These are phyloP conservation scores for Mycteria americana DNA, from an alignment of 2,797 vertebrate genomes.

Conservation along the genomic window DNA sequence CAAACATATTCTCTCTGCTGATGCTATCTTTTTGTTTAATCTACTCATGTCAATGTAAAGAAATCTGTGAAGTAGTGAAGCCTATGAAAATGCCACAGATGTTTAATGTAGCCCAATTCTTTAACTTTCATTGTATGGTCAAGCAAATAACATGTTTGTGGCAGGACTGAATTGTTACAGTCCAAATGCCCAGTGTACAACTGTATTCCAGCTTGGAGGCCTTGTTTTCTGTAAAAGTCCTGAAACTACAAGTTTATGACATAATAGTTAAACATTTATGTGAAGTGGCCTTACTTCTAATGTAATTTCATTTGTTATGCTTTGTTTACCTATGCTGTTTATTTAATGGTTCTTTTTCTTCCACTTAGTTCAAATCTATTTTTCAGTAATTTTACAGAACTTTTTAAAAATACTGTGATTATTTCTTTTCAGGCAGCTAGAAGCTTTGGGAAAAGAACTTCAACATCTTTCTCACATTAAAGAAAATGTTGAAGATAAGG, in stretches of 20 bases:
- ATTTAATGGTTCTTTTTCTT: neutral
- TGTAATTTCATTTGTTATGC: neutral
- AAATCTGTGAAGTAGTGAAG: neutral
- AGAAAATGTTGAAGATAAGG: constrained; percentile 97
- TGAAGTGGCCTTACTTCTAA: neutral
- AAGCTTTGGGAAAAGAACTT: constrained; percentile 94
- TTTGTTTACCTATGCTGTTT: neutral
- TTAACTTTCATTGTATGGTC: neutral
- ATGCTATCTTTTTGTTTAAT: neutral
- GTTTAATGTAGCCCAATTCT: neutral
- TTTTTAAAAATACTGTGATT: neutral
- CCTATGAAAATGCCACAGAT: neutral
- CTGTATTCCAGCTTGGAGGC: neutral
- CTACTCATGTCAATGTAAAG: neutral
- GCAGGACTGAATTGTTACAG: neutral
- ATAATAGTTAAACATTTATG: neutral
- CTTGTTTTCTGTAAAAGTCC: neutral
- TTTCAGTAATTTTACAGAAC: neutral
- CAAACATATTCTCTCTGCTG: neutral
- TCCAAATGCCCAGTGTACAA: neutral
- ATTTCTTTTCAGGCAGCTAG: constrained; percentile 84
- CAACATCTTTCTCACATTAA: constrained; percentile 94
- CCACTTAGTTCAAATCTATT: neutral
- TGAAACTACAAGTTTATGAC: neutral
- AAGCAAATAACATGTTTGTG: neutral